Evolutionary conservation across 2,797 vertebrate species (phyloP).

Genomic region (Chloroceryle amazona): DNA sequence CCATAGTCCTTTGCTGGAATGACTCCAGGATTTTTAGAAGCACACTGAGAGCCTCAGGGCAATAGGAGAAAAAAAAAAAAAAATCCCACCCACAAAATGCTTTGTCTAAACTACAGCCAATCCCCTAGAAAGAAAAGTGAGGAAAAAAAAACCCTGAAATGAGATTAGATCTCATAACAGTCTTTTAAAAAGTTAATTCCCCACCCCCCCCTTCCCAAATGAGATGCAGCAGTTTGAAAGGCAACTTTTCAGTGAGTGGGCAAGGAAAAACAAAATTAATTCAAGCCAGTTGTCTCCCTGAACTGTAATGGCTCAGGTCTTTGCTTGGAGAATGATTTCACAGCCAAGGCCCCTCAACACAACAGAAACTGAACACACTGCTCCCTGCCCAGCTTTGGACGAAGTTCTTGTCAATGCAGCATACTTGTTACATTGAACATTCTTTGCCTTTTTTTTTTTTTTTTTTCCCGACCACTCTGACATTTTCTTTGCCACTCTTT

Average conservation of each 20-base stretch:
- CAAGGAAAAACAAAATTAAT: neutral
- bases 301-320: neutral
- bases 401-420: neutral
- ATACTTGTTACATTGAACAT: neutral
- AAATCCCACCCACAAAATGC: conserved; percentile 24
- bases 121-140: conserved; percentile 25
- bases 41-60: conserved; percentile 22
- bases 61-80: neutral
- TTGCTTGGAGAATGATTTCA: neutral
- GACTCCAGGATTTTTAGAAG: conserved; percentile 60
- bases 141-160: neutral
- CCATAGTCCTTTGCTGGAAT: conserved; percentile 65
- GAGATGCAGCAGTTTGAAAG: neutral
- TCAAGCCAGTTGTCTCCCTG: neutral
- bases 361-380: neutral
- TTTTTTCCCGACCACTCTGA: neutral
- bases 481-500: neutral
- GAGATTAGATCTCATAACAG: neutral
- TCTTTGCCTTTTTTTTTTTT: neutral
- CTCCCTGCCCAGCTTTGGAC: neutral
- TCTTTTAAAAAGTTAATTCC: neutral
- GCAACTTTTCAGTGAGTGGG: neutral
- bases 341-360: neutral
- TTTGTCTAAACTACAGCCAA: conserved; percentile 46
- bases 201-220: neutral